phyloP scores from a whole-genome alignment of 2,797 vertebrate species.

The Eremophila alpestris region DNA sequence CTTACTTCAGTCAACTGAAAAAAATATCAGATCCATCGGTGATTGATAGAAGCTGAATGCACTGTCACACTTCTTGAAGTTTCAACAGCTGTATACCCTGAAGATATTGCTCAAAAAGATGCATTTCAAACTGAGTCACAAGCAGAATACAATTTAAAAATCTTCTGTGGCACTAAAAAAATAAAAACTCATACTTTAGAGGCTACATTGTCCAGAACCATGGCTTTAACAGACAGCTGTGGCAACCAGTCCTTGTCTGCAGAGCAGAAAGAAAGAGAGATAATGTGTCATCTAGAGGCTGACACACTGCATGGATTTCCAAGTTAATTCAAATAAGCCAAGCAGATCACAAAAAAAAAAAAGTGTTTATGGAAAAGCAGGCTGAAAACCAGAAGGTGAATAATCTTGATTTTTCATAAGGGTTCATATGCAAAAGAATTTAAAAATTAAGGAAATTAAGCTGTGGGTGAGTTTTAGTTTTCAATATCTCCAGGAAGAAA shows the following conservation, averaged over 20 bases:
- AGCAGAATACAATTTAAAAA: conserved; percentile 13
- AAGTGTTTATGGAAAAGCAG: background rate
- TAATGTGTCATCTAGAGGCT: background rate
- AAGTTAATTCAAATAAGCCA: background rate
- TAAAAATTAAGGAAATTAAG: background rate
- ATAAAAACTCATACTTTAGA: background rate
- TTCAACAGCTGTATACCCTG: conserved; percentile 27
- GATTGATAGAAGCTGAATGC: conserved; percentile 20
- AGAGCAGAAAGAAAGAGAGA: background rate
- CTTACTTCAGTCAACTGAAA: background rate
- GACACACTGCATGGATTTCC: background rate
- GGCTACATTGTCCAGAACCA: background rate
- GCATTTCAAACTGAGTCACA: background rate
- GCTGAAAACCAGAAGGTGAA: background rate
- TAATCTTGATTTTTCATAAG: background rate
- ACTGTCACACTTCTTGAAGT: conserved; percentile 28
- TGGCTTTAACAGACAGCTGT: background rate
- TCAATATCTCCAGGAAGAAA: background rate
- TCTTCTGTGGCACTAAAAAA: background rate
- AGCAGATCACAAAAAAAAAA: background rate
- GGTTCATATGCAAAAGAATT: background rate
- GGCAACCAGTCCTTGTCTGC: background rate
- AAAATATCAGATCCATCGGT: background rate
- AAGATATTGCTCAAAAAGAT: conserved; percentile 40
- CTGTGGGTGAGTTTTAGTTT: background rate